phyloP scores from a whole-genome alignment of 2,797 vertebrate species.

The Betta splendens region DNA sequence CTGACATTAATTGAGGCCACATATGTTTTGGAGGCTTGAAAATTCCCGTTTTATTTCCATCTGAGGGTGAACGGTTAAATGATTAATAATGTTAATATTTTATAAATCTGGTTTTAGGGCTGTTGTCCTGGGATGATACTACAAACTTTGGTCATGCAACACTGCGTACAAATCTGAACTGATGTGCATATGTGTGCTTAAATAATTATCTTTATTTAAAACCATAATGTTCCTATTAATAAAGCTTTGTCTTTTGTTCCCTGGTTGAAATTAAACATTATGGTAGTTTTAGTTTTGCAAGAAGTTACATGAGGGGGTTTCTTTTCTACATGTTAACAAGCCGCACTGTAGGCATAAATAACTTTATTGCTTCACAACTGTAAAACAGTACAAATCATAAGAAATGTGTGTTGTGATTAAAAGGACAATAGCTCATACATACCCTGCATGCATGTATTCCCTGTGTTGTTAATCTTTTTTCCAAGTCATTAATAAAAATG shows the following conservation, averaged over 20 bases:
- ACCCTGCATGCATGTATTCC: constrained; percentile 83
- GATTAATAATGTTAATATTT: constrained; percentile 30
- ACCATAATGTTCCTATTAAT: constrained; percentile 7
- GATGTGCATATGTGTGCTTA: constrained; percentile 12
- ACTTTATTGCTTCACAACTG: constrained; percentile 61
- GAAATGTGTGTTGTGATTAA: constrained; percentile 74
- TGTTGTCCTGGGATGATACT: constrained; percentile 10
- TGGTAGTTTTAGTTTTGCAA: constrained; percentile 34
- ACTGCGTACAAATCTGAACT: constrained; percentile 16
- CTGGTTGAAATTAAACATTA: constrained; percentile 22
- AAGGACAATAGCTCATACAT: constrained; percentile 72
- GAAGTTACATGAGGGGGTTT: constrained; percentile 26
- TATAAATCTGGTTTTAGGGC: constrained; percentile 32
- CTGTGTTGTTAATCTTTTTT: constrained; percentile 82
- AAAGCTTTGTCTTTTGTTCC: constrained; percentile 29
- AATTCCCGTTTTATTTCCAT: constrained; percentile 16
- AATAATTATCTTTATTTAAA: constrained; percentile 23
- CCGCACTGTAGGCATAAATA: constrained; percentile 34
- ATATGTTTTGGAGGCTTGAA: constrained; percentile 19
- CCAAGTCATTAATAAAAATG: constrained; percentile 87
- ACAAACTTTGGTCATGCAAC: constrained; percentile 6
- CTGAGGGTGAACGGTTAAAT: constrained; percentile 5
- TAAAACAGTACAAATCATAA: constrained; percentile 60
- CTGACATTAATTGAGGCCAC: constrained; percentile 33
- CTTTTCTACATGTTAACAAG: constrained; percentile 28